Conservation (phyloP, 2,888 invertebrate genomes). For the Venusia cambrica region DNA sequence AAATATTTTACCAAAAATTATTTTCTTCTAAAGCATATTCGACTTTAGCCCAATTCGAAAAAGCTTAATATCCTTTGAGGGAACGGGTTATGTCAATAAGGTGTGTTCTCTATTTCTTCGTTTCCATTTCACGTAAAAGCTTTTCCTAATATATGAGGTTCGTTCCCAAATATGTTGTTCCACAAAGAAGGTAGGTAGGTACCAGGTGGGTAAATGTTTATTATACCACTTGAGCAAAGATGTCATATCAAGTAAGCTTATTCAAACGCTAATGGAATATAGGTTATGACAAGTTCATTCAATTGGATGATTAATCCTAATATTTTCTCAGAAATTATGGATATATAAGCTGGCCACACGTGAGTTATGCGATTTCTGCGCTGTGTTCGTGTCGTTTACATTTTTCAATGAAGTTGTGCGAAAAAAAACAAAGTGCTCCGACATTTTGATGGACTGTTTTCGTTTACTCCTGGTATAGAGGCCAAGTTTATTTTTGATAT, state of each 20-base stretch:
- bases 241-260: constrained; percentile 2
- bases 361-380: no score
- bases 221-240: constrained; percentile 27
- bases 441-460: no score
- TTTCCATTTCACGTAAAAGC: constrained; percentile 53
- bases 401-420: no score
- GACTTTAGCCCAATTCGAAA: constrained; percentile 5
- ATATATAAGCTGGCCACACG: constrained; percentile 3
- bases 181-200: constrained; percentile 32
- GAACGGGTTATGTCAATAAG: constrained; percentile 34
- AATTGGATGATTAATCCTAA: constrained; percentile 1
- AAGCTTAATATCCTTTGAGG: constrained; percentile 4
- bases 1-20: constrained; percentile 18
- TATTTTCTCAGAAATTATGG: not conserved
- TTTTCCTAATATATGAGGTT: constrained; percentile 50
- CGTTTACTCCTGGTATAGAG: no score
- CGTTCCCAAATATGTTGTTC: constrained; percentile 46
- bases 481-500: no score
- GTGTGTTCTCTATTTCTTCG: constrained; percentile 36
- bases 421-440: no score
- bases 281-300: constrained; percentile 9
- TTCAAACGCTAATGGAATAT: constrained; percentile 19
- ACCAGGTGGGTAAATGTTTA: constrained; percentile 33
- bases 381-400: no score
- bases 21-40: not conserved